A percentile compares a stretch with the other conserved stretches of the same genome.
These are phyloP conservation scores for Tinea pellionella DNA, from an alignment of 2,888 invertebrate species.

Conservation along the genomic window DNA sequence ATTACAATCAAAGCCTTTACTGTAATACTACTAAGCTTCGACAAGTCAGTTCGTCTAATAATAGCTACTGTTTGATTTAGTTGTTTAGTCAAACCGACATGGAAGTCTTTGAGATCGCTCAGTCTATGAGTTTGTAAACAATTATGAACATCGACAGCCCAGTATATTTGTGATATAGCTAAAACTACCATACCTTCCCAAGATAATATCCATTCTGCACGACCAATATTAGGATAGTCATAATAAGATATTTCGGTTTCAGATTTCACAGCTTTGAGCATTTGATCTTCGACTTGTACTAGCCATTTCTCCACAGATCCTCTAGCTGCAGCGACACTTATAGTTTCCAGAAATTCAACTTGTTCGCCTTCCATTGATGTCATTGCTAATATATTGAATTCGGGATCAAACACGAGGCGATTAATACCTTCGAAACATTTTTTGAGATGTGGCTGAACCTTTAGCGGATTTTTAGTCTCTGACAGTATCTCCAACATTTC, in stretches of 20 bases:
- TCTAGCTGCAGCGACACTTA: conserved; percentile 77
- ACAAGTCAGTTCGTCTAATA: conserved; percentile 76
- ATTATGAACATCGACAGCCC: conserved; percentile 83
- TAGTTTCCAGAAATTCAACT: conserved; percentile 70
- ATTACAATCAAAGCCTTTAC: conserved; percentile 86
- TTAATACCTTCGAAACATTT: conserved; percentile 91
- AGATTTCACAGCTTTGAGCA: conserved; percentile 78
- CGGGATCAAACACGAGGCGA: conserved; percentile 76
- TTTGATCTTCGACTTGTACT: conserved; percentile 83
- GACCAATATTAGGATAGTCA: conserved; percentile 68
- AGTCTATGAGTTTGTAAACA: conserved; percentile 70
- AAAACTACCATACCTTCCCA: conserved; percentile 89
- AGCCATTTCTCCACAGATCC: conserved; percentile 92
- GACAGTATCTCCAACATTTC: conserved; percentile 92
- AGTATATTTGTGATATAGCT: conserved; percentile 83
- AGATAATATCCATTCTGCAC: conserved; percentile 77
- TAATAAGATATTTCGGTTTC: conserved; percentile 75
- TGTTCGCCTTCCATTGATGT: conserved; percentile 81
- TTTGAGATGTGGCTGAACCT: conserved; percentile 87
- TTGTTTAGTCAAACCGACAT: conserved; percentile 68
- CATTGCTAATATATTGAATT: conserved; percentile 81
- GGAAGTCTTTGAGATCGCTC: conserved; percentile 67
- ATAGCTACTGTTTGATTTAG: conserved; percentile 80
- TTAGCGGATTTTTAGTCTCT: conserved; percentile 86
- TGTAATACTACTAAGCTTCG: conserved; percentile 79